Percentiles rank a stretch among this genome's conserved stretches.
Evolutionary conservation across 2,113 vertebrate species (phyloP).

Genomic region (Chitala chitala): DNA sequence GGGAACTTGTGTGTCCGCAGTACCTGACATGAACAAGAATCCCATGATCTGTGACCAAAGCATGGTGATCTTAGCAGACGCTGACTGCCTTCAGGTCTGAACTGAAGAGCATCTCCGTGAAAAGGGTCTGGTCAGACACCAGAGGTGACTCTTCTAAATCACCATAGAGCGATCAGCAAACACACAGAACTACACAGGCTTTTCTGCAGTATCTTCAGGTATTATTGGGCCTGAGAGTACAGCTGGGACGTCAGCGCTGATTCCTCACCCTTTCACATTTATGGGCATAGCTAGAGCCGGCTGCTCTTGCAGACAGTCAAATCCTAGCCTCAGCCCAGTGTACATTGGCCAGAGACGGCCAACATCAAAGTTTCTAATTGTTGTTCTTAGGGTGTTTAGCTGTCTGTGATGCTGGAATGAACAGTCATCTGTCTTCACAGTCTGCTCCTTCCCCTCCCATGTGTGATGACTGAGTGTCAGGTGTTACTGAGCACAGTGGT

Average conservation of each 20-base stretch:
- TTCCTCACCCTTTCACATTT: too few relatives aligned
- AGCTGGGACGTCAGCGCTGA: neutral
- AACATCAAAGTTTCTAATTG: neutral
- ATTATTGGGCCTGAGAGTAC: neutral
- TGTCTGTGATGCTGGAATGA: neutral
- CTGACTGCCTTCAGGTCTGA: too few relatives aligned
- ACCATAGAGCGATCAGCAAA: too few relatives aligned
- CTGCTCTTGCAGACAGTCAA: neutral
- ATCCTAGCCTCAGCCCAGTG: neutral
- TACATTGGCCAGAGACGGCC: neutral
- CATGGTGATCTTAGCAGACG: too few relatives aligned
- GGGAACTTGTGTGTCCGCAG: too few relatives aligned
- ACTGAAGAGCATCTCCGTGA: neutral
- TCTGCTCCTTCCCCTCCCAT: neutral
- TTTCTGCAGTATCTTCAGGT: too few relatives aligned
- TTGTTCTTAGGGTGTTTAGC: neutral
- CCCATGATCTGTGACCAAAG: too few relatives aligned
- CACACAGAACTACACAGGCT: too few relatives aligned
- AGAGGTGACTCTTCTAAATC: neutral
- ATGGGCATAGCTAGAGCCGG: neutral
- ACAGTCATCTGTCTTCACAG: neutral
- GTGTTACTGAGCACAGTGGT: neutral
- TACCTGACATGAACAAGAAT: too few relatives aligned
- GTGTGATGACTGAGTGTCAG: neutral
- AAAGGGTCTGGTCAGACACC: neutral